A percentile compares a stretch with the other conserved stretches of the same genome.
Conservation (phyloP, 2,888 invertebrate genomes). For the Hyppa rectilinea region DNA sequence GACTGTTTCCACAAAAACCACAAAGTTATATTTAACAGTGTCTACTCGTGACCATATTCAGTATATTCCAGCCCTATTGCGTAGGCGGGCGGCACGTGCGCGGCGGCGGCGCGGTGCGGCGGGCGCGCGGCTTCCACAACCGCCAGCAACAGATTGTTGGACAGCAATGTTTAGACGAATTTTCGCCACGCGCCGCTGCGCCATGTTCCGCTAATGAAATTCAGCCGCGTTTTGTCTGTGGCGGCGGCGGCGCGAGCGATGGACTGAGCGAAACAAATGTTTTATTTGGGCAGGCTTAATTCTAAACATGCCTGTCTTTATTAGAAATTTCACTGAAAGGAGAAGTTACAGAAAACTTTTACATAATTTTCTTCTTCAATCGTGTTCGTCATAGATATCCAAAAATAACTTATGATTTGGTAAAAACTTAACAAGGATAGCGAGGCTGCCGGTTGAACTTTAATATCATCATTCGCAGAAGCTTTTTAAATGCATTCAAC, state of each 20-base stretch:
- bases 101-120: conserved; percentile 1
- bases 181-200: conserved; percentile 54
- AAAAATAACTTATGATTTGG: background rate
- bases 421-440: background rate
- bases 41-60: conserved; percentile 14
- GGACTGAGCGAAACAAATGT: conserved; percentile 7
- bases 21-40: conserved; percentile 45
- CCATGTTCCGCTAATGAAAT: conserved; percentile 63
- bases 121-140: conserved; percentile 11
- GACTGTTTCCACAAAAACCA: conserved; percentile 35
- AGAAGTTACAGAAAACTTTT: conserved; percentile 12
- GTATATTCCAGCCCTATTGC: conserved; percentile 11
- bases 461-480: background rate
- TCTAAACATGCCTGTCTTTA: conserved; percentile 12
- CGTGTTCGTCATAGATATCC: background rate
- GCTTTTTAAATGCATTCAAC: background rate
- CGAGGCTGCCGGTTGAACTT: background rate
- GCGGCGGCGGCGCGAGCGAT: conserved; percentile 23
- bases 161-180: conserved; percentile 67
- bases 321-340: conserved; percentile 1
- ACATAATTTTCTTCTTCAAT: background rate
- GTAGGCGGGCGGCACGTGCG: conserved; percentile 32
- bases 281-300: conserved; percentile 31
- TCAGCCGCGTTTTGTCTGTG: conserved; percentile 39
- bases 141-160: conserved; percentile 70